These are phyloP conservation scores for Labroides dimidiatus DNA, from an alignment of 2,797 vertebrate species.

Conservation along the genomic window DNA sequence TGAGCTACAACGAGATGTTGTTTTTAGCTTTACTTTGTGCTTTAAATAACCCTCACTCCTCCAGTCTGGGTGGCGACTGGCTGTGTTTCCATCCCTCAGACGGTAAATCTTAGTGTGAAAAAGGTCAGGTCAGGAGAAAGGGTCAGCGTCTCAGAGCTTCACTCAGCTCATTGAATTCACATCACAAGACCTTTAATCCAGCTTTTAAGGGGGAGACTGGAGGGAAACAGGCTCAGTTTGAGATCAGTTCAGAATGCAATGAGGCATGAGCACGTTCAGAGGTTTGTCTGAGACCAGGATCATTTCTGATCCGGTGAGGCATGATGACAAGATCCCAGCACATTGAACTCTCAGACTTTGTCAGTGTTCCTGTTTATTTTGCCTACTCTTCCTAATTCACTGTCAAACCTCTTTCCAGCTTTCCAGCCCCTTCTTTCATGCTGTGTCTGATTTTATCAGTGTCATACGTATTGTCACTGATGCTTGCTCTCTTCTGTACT, in stretches of 20 bases:
- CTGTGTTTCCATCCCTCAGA: slow-evolving; percentile 47
- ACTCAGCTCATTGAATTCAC: slow-evolving; percentile 22
- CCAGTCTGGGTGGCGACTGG: slow-evolving; percentile 36
- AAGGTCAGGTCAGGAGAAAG: slow-evolving; percentile 42
- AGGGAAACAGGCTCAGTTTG: slow-evolving; percentile 25
- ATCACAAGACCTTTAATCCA: slow-evolving; percentile 56
- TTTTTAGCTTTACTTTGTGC: slow-evolving; percentile 57
- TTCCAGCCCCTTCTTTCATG: too few species aligned
- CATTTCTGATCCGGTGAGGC: slow-evolving; percentile 35
- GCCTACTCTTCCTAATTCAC: too few species aligned
- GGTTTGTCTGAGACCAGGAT: slow-evolving; percentile 25
- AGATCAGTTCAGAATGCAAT: slow-evolving; percentile 14
- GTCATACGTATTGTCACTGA: too few species aligned
- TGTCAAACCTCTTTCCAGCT: too few species aligned
- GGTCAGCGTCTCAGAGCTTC: slow-evolving; percentile 39
- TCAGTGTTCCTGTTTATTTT: too few species aligned
- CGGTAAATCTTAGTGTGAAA: slow-evolving; percentile 54
- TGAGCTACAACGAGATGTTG: slow-evolving; percentile 39
- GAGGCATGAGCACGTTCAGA: slow-evolving; percentile 7
- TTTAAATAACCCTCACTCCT: slow-evolving; percentile 54
- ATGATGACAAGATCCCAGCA: slow-evolving; percentile 47
- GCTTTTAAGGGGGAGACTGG: slow-evolving; percentile 19
- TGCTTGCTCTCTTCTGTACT: too few species aligned
- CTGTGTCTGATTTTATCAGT: too few species aligned
- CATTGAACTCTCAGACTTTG: slow-evolving; percentile 18